Conservation (phyloP, 2,888 invertebrate species). For the Ennomos quercinarius region DNA sequence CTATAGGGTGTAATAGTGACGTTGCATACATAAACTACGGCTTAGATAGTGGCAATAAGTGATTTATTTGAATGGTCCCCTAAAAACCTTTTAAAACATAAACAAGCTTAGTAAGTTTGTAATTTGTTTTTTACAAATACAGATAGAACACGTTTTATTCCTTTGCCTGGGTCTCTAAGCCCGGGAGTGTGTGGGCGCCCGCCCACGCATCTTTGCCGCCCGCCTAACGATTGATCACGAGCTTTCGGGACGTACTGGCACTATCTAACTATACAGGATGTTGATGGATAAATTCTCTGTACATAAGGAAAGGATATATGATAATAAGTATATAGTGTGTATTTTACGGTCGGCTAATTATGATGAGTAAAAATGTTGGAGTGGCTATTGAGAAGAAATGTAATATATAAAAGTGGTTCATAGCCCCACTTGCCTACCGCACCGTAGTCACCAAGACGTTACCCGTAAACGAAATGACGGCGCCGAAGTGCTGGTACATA, state of each 20-base stretch:
- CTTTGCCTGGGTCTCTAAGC: slow-evolving; percentile 12
- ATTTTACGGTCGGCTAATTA: not conserved
- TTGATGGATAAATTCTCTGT: slow-evolving; percentile 15
- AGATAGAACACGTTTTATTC: slow-evolving; percentile 16
- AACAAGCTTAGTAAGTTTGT: too few relatives aligned
- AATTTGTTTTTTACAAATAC: slow-evolving; percentile 4
- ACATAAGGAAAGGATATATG: not conserved
- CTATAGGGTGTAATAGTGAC: too few relatives aligned
- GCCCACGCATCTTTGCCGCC: slow-evolving; percentile 19
- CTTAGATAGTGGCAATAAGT: too few relatives aligned
- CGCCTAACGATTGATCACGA: slow-evolving; percentile 14
- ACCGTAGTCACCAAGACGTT: too few relatives aligned
- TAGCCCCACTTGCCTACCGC: too few relatives aligned
- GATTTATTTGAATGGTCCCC: too few relatives aligned
- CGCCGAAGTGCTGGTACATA: too few relatives aligned
- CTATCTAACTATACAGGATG: slow-evolving; percentile 15
- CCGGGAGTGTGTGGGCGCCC: slow-evolving; percentile 23
- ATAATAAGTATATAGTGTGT: not conserved
- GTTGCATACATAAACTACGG: too few relatives aligned
- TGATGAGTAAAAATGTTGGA: too few relatives aligned
- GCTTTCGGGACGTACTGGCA: slow-evolving; percentile 9
- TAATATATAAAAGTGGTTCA: not conserved
- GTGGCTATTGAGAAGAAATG: too few relatives aligned
- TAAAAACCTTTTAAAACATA: too few relatives aligned
- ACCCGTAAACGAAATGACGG: too few relatives aligned